Conservation (phyloP, 2,888 invertebrate species). For the Ecliptopera silaceata region DNA sequence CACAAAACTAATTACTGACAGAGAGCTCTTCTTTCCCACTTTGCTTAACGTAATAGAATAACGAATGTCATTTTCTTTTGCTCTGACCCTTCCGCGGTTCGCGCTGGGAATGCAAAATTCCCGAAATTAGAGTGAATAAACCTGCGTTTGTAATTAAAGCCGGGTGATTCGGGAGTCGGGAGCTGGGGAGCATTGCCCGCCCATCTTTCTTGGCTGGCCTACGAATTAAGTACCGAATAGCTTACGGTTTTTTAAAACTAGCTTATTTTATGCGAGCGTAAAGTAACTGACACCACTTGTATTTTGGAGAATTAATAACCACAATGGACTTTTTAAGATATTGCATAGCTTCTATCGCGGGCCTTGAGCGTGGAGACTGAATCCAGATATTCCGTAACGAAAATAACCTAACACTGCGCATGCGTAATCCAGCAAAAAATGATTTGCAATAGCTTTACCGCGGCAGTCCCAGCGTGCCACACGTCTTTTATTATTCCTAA, state of each 20-base stretch:
- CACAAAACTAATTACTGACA: constrained; percentile 71
- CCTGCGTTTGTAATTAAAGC: constrained; percentile 80
- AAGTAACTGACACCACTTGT: too few relatives aligned
- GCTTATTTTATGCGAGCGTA: background rate
- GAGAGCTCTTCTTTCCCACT: constrained; percentile 67
- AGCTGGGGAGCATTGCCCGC: constrained; percentile 62
- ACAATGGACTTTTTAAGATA: too few relatives aligned
- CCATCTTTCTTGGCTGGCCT: constrained; percentile 81
- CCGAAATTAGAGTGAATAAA: constrained; percentile 81
- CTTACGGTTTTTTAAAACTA: constrained; percentile 54
- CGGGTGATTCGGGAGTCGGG: constrained; percentile 51
- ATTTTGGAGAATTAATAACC: too few relatives aligned
- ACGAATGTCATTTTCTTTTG: constrained; percentile 82
- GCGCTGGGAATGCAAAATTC: constrained; percentile 80
- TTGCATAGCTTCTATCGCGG: too few relatives aligned
- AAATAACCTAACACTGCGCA: too few relatives aligned
- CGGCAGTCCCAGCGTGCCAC: too few relatives aligned
- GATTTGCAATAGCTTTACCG: too few relatives aligned
- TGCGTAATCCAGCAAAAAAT: too few relatives aligned
- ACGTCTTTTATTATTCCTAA: too few relatives aligned
- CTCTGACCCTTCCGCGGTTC: constrained; percentile 80
- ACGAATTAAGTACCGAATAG: constrained; percentile 82
- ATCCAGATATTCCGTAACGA: too few relatives aligned
- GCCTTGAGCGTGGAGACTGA: too few relatives aligned
- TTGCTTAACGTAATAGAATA: constrained; percentile 79